These are phyloP conservation scores for Sander lucioperca DNA, from an alignment of 2,113 vertebrate species.

Conservation along the genomic window DNA sequence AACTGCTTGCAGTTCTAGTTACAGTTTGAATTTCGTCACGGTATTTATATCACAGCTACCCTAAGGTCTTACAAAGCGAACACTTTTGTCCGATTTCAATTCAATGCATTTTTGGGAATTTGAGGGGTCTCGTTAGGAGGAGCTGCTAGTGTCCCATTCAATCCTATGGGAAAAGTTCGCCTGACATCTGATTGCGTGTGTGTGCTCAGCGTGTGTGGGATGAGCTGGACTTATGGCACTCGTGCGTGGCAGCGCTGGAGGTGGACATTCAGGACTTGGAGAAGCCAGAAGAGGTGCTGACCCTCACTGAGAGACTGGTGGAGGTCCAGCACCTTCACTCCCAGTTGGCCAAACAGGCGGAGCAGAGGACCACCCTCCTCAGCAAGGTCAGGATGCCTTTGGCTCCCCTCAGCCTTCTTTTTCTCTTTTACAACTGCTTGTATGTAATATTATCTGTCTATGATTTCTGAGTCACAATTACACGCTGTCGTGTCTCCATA, in stretches of 20 bases:
- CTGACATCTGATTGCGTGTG: neutral
- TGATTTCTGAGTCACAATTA: neutral
- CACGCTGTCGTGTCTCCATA: neutral
- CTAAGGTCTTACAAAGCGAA: too few relatives aligned
- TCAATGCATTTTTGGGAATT: too few relatives aligned
- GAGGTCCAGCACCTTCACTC: conserved; percentile 88
- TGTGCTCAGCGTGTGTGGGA: conserved; percentile 90
- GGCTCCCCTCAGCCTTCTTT: neutral
- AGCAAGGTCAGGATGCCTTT: conserved; percentile 86
- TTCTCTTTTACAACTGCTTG: neutral
- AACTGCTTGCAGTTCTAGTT: too few relatives aligned
- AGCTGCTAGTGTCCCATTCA: too few relatives aligned
- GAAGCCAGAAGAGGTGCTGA: conserved; percentile 84
- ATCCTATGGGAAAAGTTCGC: too few relatives aligned
- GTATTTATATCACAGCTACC: too few relatives aligned
- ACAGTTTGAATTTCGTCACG: too few relatives aligned
- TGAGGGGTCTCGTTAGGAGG: too few relatives aligned
- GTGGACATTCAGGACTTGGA: conserved; percentile 91
- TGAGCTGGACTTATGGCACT: conserved; percentile 91
- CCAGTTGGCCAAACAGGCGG: conserved; percentile 87
- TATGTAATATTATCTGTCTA: neutral
- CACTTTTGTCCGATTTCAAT: too few relatives aligned
- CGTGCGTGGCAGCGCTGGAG: conserved; percentile 88
- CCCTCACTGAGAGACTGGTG: conserved; percentile 87
- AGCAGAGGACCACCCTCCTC: conserved; percentile 89